These are phyloP conservation scores for Anoplopoma fimbria DNA, from an alignment of 2,113 vertebrate species.

Conservation along the genomic window DNA sequence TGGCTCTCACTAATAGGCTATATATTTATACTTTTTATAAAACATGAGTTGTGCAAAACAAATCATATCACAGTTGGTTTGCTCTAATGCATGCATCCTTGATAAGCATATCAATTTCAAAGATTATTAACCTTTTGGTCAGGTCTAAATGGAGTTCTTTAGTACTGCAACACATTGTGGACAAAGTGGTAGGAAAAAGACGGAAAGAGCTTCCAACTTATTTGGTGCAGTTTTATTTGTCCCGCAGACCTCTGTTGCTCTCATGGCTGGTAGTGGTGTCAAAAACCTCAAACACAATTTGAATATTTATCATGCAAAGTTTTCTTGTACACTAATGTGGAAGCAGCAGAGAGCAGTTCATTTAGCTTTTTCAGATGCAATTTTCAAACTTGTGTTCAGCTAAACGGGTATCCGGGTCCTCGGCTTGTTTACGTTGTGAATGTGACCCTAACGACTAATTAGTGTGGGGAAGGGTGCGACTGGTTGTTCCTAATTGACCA, in stretches of 20 bases:
- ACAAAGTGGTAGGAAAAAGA: not conserved
- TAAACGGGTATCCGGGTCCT: not conserved
- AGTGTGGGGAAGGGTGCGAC: slow-evolving; percentile 32
- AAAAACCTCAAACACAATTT: slow-evolving; percentile 10
- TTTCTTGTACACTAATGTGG: not conserved
- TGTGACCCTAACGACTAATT: slow-evolving; percentile 35
- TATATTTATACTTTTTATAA: not conserved
- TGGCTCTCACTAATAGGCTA: not conserved
- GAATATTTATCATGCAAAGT: slow-evolving; percentile 27
- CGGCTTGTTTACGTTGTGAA: slow-evolving; percentile 16
- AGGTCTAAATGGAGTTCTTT: not conserved
- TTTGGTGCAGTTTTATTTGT: not conserved
- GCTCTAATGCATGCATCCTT: not conserved
- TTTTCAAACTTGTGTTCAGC: not conserved
- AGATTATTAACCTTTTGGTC: not conserved
- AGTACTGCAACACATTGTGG: not conserved
- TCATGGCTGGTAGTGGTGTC: not conserved
- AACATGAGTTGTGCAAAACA: not conserved
- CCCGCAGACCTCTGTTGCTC: not conserved
- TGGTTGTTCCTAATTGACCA: slow-evolving; percentile 9
- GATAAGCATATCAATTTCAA: not conserved
- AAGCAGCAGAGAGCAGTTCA: not conserved
- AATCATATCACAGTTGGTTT: not conserved
- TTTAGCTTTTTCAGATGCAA: not conserved
- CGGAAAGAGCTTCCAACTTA: not conserved